Percentiles rank a stretch among this genome's conserved stretches.
Conservation (phyloP, 2,888 invertebrate genomes). For the Glyphotaelius pellucidus region DNA sequence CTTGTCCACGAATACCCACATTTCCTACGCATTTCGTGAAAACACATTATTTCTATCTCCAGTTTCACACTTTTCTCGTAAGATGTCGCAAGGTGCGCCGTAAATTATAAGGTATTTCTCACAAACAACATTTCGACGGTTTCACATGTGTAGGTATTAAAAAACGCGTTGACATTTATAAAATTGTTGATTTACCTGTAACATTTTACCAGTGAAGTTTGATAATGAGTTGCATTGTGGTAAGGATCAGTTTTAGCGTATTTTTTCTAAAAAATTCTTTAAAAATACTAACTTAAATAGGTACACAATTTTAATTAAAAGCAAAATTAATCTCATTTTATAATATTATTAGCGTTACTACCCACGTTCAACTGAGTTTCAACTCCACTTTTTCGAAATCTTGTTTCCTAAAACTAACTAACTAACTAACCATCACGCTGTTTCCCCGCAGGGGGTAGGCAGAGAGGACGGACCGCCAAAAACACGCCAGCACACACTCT, state of each 20-base stretch:
- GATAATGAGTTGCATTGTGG: not conserved
- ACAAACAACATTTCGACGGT: not conserved
- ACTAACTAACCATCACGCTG: no score
- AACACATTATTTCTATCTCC: slow-evolving; percentile 2
- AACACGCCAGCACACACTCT: no score
- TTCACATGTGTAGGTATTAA: not conserved
- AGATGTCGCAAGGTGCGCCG: slow-evolving; percentile 8
- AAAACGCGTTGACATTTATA: not conserved
- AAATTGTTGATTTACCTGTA: not conserved
- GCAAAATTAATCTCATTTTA: no score
- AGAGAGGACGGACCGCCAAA: no score
- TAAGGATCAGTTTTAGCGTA: not conserved
- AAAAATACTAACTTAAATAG: no score
- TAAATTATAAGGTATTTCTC: not conserved
- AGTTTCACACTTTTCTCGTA: slow-evolving; percentile 4
- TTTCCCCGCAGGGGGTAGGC: no score
- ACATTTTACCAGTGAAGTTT: not conserved
- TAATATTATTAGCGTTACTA: no score
- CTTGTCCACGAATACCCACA: not conserved
- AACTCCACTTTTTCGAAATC: no score
- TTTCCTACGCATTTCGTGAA: not conserved
- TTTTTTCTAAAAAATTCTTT: not conserved
- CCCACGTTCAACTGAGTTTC: no score
- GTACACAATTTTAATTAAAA: no score
- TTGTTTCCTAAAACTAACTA: no score